Conservation (phyloP, 1,140 invertebrate genomes). For the Coelopa frigida region DNA sequence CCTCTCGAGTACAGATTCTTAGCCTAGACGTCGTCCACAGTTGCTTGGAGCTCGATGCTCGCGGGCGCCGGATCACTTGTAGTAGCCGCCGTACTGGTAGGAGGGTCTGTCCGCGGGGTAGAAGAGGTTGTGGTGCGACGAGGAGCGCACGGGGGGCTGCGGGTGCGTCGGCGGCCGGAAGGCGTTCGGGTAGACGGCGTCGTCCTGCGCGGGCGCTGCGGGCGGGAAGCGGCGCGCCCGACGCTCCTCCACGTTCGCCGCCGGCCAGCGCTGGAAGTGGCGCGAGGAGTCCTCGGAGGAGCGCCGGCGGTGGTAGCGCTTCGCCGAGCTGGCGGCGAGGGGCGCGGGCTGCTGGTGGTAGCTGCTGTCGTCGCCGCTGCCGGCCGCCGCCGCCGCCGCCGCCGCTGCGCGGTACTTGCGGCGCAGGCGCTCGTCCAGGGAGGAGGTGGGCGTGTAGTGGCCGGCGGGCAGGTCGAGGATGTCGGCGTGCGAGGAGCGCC, state of each 20-base stretch:
- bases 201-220: slow-evolving; percentile 23
- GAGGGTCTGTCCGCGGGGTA: slow-evolving; percentile 35
- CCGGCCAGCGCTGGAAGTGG: slow-evolving; percentile 34
- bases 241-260: slow-evolving; percentile 40
- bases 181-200: slow-evolving; percentile 23
- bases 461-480: neutral
- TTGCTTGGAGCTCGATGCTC: no score
- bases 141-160: slow-evolving; percentile 41
- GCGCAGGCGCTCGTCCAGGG: slow-evolving; percentile 28
- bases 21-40: no score
- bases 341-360: slow-evolving; percentile 21
- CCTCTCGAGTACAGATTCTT: no score
- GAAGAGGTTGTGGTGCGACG: slow-evolving; percentile 50
- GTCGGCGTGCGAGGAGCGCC: slow-evolving; percentile 27
- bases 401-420: slow-evolving; percentile 18
- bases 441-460: slow-evolving; percentile 27
- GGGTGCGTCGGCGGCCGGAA: slow-evolving; percentile 11
- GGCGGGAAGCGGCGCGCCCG: slow-evolving; percentile 44
- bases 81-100: slow-evolving; percentile 35
- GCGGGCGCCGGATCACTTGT: slow-evolving; percentile 14
- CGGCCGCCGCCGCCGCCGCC: slow-evolving; percentile 9
- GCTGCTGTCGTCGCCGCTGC: slow-evolving; percentile 30
- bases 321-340: slow-evolving; percentile 13
- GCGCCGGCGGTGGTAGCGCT: slow-evolving; percentile 35
- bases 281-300: slow-evolving; percentile 39